Percentiles rank a stretch among this genome's conserved stretches.
Evolutionary conservation across 2,888 invertebrate species (phyloP).

Genomic region (Notodonta dromedarius): DNA sequence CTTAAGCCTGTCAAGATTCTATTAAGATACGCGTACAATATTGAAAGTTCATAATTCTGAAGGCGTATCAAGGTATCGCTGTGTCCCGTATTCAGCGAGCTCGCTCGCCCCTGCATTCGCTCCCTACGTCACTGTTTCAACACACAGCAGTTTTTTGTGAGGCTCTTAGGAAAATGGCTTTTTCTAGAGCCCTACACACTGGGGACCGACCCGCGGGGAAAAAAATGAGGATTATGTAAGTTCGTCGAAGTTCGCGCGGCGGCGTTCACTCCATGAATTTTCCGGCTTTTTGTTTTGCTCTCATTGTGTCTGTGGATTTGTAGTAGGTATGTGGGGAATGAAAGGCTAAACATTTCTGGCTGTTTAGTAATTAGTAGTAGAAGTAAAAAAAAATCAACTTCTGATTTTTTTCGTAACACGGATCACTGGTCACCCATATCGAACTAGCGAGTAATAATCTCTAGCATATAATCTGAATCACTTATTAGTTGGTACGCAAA

Average conservation of each 20-base stretch:
- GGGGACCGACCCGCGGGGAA: constrained; percentile 36
- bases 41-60: constrained; percentile 6
- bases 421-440: no score
- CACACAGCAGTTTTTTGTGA: constrained; percentile 23
- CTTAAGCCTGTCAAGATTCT: constrained; percentile 5
- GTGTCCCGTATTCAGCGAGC: not conserved
- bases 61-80: constrained; percentile 3
- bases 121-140: not conserved
- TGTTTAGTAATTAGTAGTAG: not conserved
- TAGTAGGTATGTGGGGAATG: constrained; percentile 16
- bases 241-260: constrained; percentile 27
- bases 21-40: constrained; percentile 7
- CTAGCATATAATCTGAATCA: no score
- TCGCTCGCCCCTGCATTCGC: not conserved
- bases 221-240: constrained; percentile 38
- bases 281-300: constrained; percentile 28
- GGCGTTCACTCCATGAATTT: constrained; percentile 28
- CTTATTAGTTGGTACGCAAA: no score
- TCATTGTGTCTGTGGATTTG: constrained; percentile 21
- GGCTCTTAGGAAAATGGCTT: constrained; percentile 42
- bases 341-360: not conserved
- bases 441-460: no score
- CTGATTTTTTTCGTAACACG: not conserved
- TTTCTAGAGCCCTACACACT: constrained; percentile 37
- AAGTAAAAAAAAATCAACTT: not conserved